Conservation (phyloP, 2,113 vertebrate species). For the Saccopteryx leptura region DNA sequence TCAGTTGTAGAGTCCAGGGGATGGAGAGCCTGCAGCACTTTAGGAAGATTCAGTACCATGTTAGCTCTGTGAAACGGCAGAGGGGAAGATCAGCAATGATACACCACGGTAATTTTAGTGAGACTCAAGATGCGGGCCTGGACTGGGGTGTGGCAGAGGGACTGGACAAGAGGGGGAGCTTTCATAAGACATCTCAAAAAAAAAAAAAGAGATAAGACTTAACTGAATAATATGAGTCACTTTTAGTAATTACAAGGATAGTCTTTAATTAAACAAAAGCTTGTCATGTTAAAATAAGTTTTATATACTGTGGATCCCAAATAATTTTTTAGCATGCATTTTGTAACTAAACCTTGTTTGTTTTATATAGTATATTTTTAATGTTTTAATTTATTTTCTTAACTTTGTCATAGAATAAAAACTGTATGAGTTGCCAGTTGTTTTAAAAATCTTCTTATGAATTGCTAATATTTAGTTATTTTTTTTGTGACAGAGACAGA, state of each 20-base stretch:
- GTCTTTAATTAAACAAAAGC: not conserved
- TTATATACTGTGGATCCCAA: not conserved
- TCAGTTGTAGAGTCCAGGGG: not conserved
- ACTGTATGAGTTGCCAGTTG: not conserved
- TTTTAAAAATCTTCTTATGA: not conserved
- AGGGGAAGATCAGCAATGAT: not conserved
- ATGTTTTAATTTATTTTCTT: constrained; percentile 16
- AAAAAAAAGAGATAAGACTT: not conserved
- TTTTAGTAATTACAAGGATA: not conserved
- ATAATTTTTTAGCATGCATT: constrained; percentile 3
- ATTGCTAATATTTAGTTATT: not conserved
- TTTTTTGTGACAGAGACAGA: too few species aligned
- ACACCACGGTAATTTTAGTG: not conserved
- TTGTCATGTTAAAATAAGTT: not conserved
- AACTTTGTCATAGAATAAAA: not conserved
- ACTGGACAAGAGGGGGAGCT: not conserved
- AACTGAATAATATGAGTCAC: accelerated
- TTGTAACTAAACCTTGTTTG: not conserved
- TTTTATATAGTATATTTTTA: not conserved
- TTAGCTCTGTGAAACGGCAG: not conserved
- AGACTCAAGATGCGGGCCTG: too few species aligned
- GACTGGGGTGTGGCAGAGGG: not conserved
- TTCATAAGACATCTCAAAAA: not conserved
- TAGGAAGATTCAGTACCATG: not conserved
- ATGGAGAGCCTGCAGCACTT: not conserved